Conservation (phyloP, 2,888 invertebrate species). For the Habroteleia sp. region DNA sequence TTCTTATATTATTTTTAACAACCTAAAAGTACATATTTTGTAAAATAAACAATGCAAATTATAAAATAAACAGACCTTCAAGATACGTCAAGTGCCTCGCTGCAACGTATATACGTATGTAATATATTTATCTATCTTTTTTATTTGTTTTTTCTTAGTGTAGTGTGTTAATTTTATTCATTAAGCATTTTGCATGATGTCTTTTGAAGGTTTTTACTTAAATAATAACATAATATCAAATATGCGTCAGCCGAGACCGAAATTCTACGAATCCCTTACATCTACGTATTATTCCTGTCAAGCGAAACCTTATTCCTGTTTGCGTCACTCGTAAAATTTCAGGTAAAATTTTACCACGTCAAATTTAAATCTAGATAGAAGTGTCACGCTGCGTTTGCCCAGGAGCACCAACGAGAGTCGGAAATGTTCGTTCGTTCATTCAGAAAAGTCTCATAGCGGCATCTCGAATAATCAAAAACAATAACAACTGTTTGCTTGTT, state of each 20-base stretch:
- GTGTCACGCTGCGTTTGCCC: conserved; percentile 1
- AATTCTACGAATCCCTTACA: conserved; percentile 27
- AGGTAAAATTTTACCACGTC: conserved; percentile 4
- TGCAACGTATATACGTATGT: conserved; percentile 37
- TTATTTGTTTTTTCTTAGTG: conserved; percentile 49
- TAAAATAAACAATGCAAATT: conserved; percentile 5
- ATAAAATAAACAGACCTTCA: neutral
- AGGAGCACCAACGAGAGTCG: conserved; percentile 11
- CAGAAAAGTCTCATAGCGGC: too few relatives aligned
- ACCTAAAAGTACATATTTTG: too few relatives aligned
- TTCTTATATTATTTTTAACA: neutral
- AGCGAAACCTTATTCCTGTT: conserved; percentile 15
- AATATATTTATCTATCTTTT: conserved; percentile 4
- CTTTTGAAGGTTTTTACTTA: conserved; percentile 57
- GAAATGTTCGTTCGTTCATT: too few relatives aligned
- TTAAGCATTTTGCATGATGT: conserved; percentile 40
- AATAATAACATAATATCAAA: conserved; percentile 53
- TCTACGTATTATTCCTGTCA: conserved; percentile 23
- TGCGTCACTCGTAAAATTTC: conserved; percentile 2
- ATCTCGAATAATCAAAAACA: too few relatives aligned
- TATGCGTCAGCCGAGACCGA: conserved; percentile 43
- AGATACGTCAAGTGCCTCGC: neutral
- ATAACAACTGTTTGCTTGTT: too few relatives aligned
- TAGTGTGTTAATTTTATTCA: conserved; percentile 54
- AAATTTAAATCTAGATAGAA: conserved; percentile 11